Percentiles rank a stretch among this genome's conserved stretches.
Evolutionary conservation across 2,797 vertebrate genomes (phyloP).

Genomic region (Microctenopoma lineatum): DNA sequence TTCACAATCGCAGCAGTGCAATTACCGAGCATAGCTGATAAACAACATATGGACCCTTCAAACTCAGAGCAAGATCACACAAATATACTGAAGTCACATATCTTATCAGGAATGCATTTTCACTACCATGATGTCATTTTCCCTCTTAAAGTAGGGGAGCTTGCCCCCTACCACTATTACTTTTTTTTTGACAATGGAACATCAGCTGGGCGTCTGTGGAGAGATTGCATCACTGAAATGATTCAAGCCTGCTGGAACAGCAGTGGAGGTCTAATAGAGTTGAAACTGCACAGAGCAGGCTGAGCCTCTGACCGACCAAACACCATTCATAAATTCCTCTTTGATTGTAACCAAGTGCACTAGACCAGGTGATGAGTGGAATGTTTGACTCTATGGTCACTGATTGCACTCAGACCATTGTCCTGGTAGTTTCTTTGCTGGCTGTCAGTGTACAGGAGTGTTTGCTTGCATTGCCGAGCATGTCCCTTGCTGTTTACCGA

Average conservation of each 20-base stretch:
- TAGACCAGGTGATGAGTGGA: conserved; percentile 33
- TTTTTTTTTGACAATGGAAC: conserved; percentile 71
- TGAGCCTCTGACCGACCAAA: conserved; percentile 54
- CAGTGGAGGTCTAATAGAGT: conserved; percentile 36
- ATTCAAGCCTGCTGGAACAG: conserved; percentile 50
- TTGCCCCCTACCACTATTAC: conserved; percentile 15
- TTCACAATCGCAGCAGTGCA: conserved; percentile 59
- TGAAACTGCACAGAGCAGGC: conserved; percentile 42
- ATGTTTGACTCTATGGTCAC: conserved; percentile 38
- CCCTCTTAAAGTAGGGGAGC: conserved; percentile 45
- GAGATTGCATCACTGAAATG: conserved; percentile 76
- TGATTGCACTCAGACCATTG: conserved; percentile 7
- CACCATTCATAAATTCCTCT: conserved; percentile 74
- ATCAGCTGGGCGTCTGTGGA: conserved; percentile 69
- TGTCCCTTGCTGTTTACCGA: conserved; percentile 22
- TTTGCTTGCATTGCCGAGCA: conserved; percentile 20
- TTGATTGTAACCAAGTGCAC: conserved; percentile 49
- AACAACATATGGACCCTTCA: conserved; percentile 61
- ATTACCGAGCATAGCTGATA: conserved; percentile 67
- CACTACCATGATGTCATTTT: conserved; percentile 70
- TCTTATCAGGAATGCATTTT: conserved; percentile 61
- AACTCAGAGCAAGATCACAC: conserved; percentile 52
- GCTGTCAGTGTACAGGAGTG: conserved; percentile 24
- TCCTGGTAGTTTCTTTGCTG: conserved; percentile 8
- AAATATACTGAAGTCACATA: conserved; percentile 50